Conservation (phyloP, 2,888 invertebrate genomes). For the Agrochola lota region DNA sequence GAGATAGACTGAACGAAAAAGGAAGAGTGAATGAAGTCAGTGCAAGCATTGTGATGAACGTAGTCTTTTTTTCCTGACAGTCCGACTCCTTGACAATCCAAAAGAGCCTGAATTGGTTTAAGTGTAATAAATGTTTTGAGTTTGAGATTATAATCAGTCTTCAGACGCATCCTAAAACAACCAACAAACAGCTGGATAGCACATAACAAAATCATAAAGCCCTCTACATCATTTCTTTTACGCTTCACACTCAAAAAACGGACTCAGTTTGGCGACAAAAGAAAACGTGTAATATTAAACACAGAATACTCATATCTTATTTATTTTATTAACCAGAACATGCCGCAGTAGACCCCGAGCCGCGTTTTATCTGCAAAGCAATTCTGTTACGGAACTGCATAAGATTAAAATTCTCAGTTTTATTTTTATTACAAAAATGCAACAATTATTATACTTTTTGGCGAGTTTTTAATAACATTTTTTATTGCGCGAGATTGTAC, state of each 20-base stretch:
- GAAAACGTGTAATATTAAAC: conserved; percentile 20
- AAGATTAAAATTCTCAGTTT: conserved; percentile 68
- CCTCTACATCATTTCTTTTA: neutral
- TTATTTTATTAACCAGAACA: conserved; percentile 35
- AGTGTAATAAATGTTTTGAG: neutral
- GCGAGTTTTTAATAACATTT: conserved; percentile 57
- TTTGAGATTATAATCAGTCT: neutral
- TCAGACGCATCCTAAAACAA: neutral
- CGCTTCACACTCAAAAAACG: neutral
- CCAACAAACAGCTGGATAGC: no score
- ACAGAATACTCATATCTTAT: conserved; percentile 27
- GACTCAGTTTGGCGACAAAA: neutral
- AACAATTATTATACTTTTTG: conserved; percentile 59
- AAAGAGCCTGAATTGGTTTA: neutral
- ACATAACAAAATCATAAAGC: neutral
- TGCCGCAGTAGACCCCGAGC: conserved; percentile 48
- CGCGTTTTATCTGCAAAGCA: conserved; percentile 49
- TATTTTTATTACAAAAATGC: conserved; percentile 59
- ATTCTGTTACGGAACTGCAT: conserved; percentile 55
- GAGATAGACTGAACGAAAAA: no score
- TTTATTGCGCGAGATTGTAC: conserved; percentile 52
- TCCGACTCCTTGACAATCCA: neutral
- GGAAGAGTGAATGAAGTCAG: no score
- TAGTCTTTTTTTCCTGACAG: neutral
- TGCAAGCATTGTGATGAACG: no score